These are phyloP conservation scores for Ptychadena robeensis DNA, from an alignment of 2,797 vertebrate species.

Conservation along the genomic window DNA sequence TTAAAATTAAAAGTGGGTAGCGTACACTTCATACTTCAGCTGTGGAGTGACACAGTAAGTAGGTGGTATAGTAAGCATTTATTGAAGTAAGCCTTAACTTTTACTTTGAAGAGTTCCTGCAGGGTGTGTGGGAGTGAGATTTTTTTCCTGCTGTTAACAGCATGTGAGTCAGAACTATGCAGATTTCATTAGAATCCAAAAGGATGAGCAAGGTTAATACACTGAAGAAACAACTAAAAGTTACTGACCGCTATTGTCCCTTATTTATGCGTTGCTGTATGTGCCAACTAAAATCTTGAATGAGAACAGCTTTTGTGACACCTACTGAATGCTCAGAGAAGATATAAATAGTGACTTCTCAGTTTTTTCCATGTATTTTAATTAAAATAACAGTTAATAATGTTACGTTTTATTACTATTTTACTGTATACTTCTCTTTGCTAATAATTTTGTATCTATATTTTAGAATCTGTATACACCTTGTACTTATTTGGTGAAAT, in stretches of 20 bases:
- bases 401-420: too few relatives aligned
- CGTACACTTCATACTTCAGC: not conserved
- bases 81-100: conserved; percentile 46
- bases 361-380: too few relatives aligned
- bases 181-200: not conserved
- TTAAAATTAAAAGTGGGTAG: not conserved
- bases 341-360: too few relatives aligned
- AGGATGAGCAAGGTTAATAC: conserved; percentile 35
- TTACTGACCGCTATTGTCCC: conserved; percentile 1
- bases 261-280: not conserved
- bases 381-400: too few relatives aligned
- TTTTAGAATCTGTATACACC: too few relatives aligned
- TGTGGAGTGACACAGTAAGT: not conserved
- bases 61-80: conserved; percentile 29
- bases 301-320: not conserved
- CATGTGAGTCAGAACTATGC: conserved; percentile 49
- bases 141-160: conserved; percentile 56
- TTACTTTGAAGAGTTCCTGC: conserved; percentile 14
- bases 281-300: not conserved
- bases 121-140: conserved; percentile 43
- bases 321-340: too few relatives aligned
- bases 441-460: too few relatives aligned
- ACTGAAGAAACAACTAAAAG: not conserved
- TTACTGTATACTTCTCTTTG: too few relatives aligned
- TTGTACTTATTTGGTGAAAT: too few relatives aligned